Base-by-base conservation (phyloP, 2,797 vertebrate species). In the Galaxias olidus region DNA sequence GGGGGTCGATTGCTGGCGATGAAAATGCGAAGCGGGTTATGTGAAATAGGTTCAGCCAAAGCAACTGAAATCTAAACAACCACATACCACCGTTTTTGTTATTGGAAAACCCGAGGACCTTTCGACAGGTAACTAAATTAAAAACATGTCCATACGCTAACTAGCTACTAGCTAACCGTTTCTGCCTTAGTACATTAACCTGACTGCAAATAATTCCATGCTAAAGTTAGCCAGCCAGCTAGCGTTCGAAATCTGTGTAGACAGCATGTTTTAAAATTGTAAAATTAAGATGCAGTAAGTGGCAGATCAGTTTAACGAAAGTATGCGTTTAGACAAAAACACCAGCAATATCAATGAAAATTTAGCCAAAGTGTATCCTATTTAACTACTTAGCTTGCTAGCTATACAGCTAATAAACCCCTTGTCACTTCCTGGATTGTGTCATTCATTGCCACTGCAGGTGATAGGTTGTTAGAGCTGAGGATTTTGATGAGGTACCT, bases 61-160 rank as follows among this genome's bases (percentile, higher is more conserved):
- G 48, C 68, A 45, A 2, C 43, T 15, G 56, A 61, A 71, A 68
- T 61, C 51, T 63, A 62, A 61, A 65, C 58, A 58, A 65, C 61
- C 44, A 47, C 60, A 61, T 30, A 0, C 48, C 46, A 0, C 52
- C 18, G 0, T 45, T 17, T 1, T 59, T 7, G 11, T 19, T 57
- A 13, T 51, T 1, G 59, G 43, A 12, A 12, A 20, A 55, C 45
- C 9, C 72, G 1, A 50, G 6, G 61, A 20, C 41, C 53, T 42
- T 17, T 1, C 10, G 14, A 55, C 74, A 83, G 85, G 84, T 88
- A 84, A 40, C 40, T 49, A 2, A 42, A 8, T 43, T 18, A 42
- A 13, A 43, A 18, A 41, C 56, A 45, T 58, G n/a, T 12, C 11
- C 42, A 18, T 14, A 13, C 41, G 1, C n/a, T 10, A 55, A 52